Base-by-base conservation (phyloP, 2,888 invertebrate genomes). In the Thymelicus acteon region DNA sequence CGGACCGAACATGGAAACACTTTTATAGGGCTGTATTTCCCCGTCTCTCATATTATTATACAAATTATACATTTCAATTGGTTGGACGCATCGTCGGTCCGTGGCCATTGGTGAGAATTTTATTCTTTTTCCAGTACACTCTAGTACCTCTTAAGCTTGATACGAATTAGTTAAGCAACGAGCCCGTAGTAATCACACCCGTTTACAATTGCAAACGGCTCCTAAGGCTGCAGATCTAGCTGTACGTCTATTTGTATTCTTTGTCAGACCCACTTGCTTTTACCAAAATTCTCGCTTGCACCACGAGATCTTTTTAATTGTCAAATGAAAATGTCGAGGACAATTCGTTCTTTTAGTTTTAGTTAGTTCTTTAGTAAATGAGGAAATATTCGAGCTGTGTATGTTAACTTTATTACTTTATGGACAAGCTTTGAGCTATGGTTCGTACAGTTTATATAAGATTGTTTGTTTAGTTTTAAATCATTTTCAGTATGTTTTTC, bases 181-280 rank as follows among this genome's bases (percentile, higher is more conserved):
- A 89, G 84, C 84, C 80, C 77, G 76, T 79, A 77, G 82, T 89
- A 89, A 91, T 88, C 82, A 81, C 83, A 83, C 85, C 85, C 85
- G 82, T 83, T 90, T 89, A 90, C 88, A 91, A 89, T 90, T 88
- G 86, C 88, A 88, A 90, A 86, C 87, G 82, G 84, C 79, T 80
- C 76, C 82, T 85, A 84, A 87, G 85, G 84, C 82, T 78, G 78
- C 79, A 79, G 84, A 86, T 83, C 85, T 85, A 85, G 87, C 88
- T 88, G 90, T 89, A 85, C 80, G 80, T 79, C 82, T 80, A 77
- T 80, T 81, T 81, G 79, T 81, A 88, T 86, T 83, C 81, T 81
- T 83, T 82, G 79, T 82, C 79, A 76, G 80, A 72, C 65, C 65
- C 70, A 71, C 70, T 71, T 71, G 70, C 65, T 71, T 71, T 65